A percentile compares a stretch with the other conserved stretches of the same genome.
Evolutionary conservation across 1,140 invertebrate genomes (phyloP).

Genomic region (Drosophila littoralis): DNA sequence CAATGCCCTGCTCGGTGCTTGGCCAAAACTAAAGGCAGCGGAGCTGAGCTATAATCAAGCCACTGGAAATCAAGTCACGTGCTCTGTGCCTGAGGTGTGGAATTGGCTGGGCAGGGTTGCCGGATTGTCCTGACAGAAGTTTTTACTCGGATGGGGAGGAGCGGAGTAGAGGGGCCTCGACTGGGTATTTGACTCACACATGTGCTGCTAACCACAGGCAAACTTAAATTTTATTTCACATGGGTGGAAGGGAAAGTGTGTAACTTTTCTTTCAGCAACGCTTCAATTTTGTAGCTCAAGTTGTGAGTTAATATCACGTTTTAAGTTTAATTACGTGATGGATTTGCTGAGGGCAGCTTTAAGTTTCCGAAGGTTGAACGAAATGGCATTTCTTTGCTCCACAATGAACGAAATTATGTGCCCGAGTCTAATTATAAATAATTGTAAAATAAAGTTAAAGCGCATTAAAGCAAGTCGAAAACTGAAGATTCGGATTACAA

Average conservation of each 20-base stretch:
- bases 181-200: conserved; percentile 29
- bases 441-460: background rate
- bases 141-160: conserved; percentile 5
- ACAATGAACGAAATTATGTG: conserved; percentile 21
- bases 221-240: conserved; percentile 56
- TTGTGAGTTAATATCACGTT: conserved; percentile 75
- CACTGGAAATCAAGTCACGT: conserved; percentile 78
- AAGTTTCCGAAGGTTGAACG: conserved; percentile 20
- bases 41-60: conserved; percentile 65
- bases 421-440: conserved; percentile 14
- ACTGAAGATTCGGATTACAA: no score
- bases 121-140: conserved; percentile 36
- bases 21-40: conserved; percentile 27
- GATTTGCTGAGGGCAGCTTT: conserved; percentile 48
- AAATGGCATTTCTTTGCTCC: background rate
- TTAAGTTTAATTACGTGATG: conserved; percentile 76
- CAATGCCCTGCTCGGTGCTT: conserved; percentile 19
- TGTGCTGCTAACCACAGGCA: conserved; percentile 32
- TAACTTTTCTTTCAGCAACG: conserved; percentile 30
- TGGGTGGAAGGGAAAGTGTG: conserved; percentile 11
- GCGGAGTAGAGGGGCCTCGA: background rate
- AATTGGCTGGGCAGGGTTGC: conserved; percentile 54
- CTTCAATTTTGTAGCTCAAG: conserved; percentile 37
- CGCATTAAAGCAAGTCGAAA: no score
- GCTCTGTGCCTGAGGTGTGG: conserved; percentile 62